Evolutionary conservation across 2,797 vertebrate genomes (phyloP).

Genomic region (Schizothorax lantsangensis): DNA sequence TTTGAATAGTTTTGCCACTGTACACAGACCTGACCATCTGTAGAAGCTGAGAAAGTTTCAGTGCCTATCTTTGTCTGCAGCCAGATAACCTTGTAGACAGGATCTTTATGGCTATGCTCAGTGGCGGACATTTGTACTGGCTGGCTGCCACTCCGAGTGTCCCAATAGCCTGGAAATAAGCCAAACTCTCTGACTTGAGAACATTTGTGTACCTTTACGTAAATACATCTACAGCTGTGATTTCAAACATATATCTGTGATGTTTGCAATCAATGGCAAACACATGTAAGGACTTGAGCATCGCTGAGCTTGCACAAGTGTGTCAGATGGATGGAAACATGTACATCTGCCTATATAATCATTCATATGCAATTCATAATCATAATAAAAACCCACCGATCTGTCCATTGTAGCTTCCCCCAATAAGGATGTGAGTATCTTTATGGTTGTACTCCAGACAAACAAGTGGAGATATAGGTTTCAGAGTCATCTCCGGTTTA

Average conservation of each 20-base stretch:
- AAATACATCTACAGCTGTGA: not conserved
- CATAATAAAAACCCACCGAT: slow-evolving; percentile 81
- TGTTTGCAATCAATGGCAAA: not conserved
- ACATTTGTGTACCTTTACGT: not conserved
- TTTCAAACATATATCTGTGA: not conserved
- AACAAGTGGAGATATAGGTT: slow-evolving; percentile 81
- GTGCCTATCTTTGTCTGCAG: slow-evolving; percentile 92
- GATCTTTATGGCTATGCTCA: slow-evolving; percentile 90
- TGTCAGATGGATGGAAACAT: not conserved
- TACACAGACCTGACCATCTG: slow-evolving; percentile 87
- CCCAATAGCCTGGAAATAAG: slow-evolving; percentile 17
- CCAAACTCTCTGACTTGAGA: not conserved
- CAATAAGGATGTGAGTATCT: slow-evolving; percentile 86
- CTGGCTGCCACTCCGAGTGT: slow-evolving; percentile 81
- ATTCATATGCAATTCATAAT: not conserved
- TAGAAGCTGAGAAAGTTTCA: slow-evolving; percentile 91
- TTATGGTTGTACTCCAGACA: slow-evolving; percentile 94
- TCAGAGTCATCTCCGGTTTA: slow-evolving; percentile 83
- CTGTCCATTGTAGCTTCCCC: slow-evolving; percentile 93
- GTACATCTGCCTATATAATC: not conserved
- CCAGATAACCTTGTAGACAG: slow-evolving; percentile 91
- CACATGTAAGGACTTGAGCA: not conserved
- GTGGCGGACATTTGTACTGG: slow-evolving; percentile 84
- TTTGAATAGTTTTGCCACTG: not conserved
- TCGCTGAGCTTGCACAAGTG: not conserved